Percentiles rank a stretch among this genome's conserved stretches.
Evolutionary conservation across 2,888 invertebrate species (phyloP).

Genomic region (Pterostichus madidus): DNA sequence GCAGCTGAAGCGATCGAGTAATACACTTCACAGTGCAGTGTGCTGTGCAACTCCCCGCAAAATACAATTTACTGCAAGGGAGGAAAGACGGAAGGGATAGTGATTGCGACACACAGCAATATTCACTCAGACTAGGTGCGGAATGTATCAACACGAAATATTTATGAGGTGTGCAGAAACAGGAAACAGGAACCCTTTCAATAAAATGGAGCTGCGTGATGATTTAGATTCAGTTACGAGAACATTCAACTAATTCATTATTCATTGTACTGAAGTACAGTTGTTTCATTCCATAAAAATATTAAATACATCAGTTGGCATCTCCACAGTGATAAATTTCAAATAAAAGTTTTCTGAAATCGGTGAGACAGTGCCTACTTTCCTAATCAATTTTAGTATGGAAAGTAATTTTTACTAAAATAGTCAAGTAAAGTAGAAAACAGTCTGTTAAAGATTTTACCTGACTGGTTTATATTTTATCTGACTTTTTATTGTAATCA

Average conservation of each 20-base stretch:
- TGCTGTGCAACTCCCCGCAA: constrained; percentile 10
- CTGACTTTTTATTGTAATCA: too few species aligned
- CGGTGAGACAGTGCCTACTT: too few species aligned
- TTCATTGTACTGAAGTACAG: neutral
- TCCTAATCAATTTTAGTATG: too few species aligned
- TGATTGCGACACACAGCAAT: constrained; percentile 1
- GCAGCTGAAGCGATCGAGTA: constrained; percentile 44
- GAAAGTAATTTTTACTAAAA: too few species aligned
- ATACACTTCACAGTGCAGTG: constrained; percentile 16
- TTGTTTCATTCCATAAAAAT: neutral
- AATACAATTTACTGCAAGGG: constrained; percentile 28
- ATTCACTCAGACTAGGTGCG: neutral
- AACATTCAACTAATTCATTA: neutral
- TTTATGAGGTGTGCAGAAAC: constrained; percentile 7
- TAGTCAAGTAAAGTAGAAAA: too few species aligned
- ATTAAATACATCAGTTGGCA: too few species aligned
- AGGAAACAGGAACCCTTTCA: neutral
- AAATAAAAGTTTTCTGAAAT: too few species aligned
- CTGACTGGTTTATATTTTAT: too few species aligned
- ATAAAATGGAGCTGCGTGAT: neutral
- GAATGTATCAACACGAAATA: constrained; percentile 18
- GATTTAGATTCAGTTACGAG: neutral
- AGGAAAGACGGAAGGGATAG: neutral
- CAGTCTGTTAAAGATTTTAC: too few species aligned
- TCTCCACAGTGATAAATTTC: too few species aligned